Base-by-base conservation (phyloP, 1,140 invertebrate genomes). In the Zaprionus camerounensis region DNA sequence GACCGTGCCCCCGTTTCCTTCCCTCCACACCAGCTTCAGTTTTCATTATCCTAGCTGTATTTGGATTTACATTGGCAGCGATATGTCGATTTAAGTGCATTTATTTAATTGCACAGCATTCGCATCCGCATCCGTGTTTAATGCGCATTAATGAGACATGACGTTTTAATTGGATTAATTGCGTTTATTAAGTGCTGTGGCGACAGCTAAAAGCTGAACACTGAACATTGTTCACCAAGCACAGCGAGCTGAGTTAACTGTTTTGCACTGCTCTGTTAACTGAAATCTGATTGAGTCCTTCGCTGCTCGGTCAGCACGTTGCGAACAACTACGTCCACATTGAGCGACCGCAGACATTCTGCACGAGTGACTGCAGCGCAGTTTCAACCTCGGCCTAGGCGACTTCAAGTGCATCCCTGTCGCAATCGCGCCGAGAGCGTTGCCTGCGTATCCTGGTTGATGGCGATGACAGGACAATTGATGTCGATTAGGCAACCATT, bases 141-240 rank as follows among this genome's bases (percentile, higher is more conserved):
- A 87, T 84, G 76, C 74, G 85, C 78, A 81, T 88, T 90, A 88
- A 88, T 90, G 84, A 80, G 79, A 88, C 84, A 90, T 88, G 84
- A 90, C 84, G 81, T 88, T 90, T 90, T 88, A 88, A 88, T 88
- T 88, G 85, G 85, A 88, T 88, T 88, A 88, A 88, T 90, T 88
- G 81, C 79, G 76, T 85, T 85, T 81, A 90, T 88, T 88, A 90
- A 90, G 85, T 85, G 85, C 67, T 36, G 28, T 22, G 46, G 28
- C 20, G 49, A 38, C 57, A 65, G 46, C 17, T 41, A 70, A 69
- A 81, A 85, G 78, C 74, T 55, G 71, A 72, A 64, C 72, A 51
- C 71, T 76, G 66, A 80, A 53, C 55, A 24, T 63, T 69, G 63
- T 71, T 41, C 31, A 34, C 31, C 24, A 4, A 64, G 13, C 17